Evolutionary conservation across 1,140 invertebrate species (phyloP).

Genomic region (Sminthurinus signatus): DNA sequence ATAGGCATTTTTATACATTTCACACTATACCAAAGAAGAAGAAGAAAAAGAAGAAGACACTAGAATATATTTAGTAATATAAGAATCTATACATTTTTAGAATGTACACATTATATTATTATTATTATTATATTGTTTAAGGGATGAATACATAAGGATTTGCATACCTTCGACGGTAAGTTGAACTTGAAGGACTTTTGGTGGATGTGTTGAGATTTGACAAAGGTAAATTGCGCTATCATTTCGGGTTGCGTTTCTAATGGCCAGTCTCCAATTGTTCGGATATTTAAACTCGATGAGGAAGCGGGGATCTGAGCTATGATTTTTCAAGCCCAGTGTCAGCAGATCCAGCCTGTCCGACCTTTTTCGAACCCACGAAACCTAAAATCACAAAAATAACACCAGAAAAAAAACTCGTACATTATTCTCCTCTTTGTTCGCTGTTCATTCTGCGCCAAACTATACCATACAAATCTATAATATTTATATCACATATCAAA

Average conservation of each 20-base stretch:
- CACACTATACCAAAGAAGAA: too few species aligned
- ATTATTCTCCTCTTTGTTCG: too few species aligned
- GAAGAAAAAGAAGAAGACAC: too few species aligned
- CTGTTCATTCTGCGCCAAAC: too few species aligned
- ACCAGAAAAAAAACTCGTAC: too few species aligned
- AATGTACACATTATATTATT: too few species aligned
- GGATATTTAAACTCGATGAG: constrained; percentile 53
- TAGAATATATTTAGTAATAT: too few species aligned
- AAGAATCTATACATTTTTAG: too few species aligned
- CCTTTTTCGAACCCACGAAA: constrained; percentile 38
- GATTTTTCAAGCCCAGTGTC: constrained; percentile 34
- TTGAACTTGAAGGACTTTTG: constrained; percentile 63
- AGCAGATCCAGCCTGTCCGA: constrained; percentile 37
- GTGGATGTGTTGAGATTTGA: constrained; percentile 78
- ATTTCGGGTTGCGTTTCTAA: constrained; percentile 62
- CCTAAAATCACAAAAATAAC: constrained; percentile 16
- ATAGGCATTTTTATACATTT: too few species aligned
- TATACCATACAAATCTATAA: too few species aligned
- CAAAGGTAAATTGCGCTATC: constrained; percentile 76
- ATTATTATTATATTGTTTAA: too few species aligned
- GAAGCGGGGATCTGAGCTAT: constrained; percentile 36
- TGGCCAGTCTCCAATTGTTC: constrained; percentile 74
- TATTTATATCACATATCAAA: too few species aligned
- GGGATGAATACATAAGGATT: not conserved
- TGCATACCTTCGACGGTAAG: constrained; percentile 61